Conservation (phyloP, 2,888 invertebrate species). For the Eupithecia vulgata region DNA sequence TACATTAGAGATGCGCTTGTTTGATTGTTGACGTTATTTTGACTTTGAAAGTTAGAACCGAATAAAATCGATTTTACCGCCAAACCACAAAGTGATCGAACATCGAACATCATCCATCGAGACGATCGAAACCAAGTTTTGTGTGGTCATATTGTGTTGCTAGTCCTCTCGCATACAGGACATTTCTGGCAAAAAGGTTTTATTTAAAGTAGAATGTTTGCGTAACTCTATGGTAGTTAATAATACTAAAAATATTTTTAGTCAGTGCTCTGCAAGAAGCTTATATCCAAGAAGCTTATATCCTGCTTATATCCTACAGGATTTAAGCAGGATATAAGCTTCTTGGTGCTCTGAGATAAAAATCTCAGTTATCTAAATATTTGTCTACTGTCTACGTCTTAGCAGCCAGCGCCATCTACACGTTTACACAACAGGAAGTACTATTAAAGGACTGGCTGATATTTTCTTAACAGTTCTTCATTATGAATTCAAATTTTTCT, state of each 20-base stretch:
- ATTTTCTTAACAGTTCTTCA: constrained; percentile 15
- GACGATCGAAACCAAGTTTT: neutral
- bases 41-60: constrained; percentile 40
- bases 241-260: no score
- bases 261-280: no score
- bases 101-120: no score
- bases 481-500: constrained; percentile 47
- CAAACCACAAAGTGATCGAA: no score
- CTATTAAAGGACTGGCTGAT: constrained; percentile 38
- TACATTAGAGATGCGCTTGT: constrained; percentile 62
- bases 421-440: neutral
- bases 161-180: neutral
- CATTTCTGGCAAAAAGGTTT: neutral
- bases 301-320: no score
- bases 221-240: neutral
- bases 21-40: constrained; percentile 38
- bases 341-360: no score
- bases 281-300: no score
- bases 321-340: no score
- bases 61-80: neutral
- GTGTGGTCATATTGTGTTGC: neutral
- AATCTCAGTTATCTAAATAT: no score
- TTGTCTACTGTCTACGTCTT: no score
- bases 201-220: constrained; percentile 37
- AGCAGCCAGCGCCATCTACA: neutral